Conservation (phyloP, 1,140 invertebrate species). For the Orius insidiosus region DNA sequence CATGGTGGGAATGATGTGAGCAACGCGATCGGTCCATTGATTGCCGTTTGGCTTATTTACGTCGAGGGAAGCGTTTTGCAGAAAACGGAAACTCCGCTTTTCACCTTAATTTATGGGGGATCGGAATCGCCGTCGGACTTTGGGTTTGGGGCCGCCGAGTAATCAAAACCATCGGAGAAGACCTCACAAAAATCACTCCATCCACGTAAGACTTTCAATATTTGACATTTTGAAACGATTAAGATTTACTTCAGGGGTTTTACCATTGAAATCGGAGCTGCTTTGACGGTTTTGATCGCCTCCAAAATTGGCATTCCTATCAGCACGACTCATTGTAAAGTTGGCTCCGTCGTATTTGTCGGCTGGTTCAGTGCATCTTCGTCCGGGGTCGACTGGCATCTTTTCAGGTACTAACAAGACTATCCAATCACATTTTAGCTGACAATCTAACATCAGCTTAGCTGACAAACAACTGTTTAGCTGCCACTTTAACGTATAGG, state of each 20-base stretch:
- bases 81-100: slow-evolving; percentile 72
- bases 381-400: slow-evolving; percentile 69
- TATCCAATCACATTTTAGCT: no score
- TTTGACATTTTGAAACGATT: no score
- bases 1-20: slow-evolving; percentile 98
- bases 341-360: slow-evolving; percentile 87
- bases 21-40: slow-evolving; percentile 94
- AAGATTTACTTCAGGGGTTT: no score
- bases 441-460: no score
- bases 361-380: slow-evolving; percentile 50
- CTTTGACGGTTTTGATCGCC: slow-evolving; percentile 85
- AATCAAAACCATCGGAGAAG: slow-evolving; percentile 91
- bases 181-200: slow-evolving; percentile 91
- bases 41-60: slow-evolving; percentile 83
- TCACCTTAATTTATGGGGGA: slow-evolving; percentile 85
- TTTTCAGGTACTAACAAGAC: slow-evolving; percentile 61
- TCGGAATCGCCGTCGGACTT: slow-evolving; percentile 87
- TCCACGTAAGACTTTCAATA: slow-evolving; percentile 62
- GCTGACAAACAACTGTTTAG: no score
- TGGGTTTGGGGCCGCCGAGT: slow-evolving; percentile 93
- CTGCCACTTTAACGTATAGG: no score
- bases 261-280: slow-evolving; percentile 89
- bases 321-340: slow-evolving; percentile 97
- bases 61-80: slow-evolving; percentile 61
- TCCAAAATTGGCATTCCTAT: slow-evolving; percentile 95